Evolutionary conservation across 2,113 vertebrate genomes (phyloP).

Genomic region (Indicator indicator): DNA sequence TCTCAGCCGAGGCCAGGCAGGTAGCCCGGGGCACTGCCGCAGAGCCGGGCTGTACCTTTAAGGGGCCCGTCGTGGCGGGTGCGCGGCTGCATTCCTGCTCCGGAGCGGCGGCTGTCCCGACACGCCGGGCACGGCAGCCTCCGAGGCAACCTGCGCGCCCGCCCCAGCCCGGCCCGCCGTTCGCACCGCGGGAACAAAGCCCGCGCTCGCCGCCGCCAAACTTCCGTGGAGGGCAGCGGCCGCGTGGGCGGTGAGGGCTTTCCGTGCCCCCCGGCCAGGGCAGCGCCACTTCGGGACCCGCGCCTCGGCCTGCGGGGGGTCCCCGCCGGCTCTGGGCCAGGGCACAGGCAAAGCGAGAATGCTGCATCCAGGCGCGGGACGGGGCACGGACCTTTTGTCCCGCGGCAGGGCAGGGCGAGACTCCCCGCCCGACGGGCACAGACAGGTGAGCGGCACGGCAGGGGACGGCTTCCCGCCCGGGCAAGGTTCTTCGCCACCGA

Average conservation of each 20-base stretch:
- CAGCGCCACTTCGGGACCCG: neutral
- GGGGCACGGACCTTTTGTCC: neutral
- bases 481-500: neutral
- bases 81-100: conserved; percentile 88
- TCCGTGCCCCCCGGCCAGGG: neutral
- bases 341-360: neutral
- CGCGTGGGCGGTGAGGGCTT: neutral
- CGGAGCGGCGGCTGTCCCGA: conserved; percentile 87
- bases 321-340: neutral
- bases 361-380: neutral
- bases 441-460: neutral
- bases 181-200: conserved; percentile 24
- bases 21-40: conserved; percentile 52
- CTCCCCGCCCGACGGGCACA: neutral
- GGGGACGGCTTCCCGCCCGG: neutral
- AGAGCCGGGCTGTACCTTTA: conserved; percentile 79
- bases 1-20: neutral
- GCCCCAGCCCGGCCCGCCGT: conserved; percentile 5
- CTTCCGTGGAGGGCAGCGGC: conserved; percentile 7
- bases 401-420: neutral
- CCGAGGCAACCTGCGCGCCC: conserved; percentile 73
- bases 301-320: neutral
- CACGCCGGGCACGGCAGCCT: conserved; percentile 82
- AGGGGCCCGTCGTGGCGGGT: conserved; percentile 79
- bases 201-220: conserved; percentile 37